A percentile compares a stretch with the other conserved stretches of the same genome.
These are phyloP conservation scores for Brenthis hecate DNA, from an alignment of 2,888 invertebrate genomes.

Conservation along the genomic window DNA sequence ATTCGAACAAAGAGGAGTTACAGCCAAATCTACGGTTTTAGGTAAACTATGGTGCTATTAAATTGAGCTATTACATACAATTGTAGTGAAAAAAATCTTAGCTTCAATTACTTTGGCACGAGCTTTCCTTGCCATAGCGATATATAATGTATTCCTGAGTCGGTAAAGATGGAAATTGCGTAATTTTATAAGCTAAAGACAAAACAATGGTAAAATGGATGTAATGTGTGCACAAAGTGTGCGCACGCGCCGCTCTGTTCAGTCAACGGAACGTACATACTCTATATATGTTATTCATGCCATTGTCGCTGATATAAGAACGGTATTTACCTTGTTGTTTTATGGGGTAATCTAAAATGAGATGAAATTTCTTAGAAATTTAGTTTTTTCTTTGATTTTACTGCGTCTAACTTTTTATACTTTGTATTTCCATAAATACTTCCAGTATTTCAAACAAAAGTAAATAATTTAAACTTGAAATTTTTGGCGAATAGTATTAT, in stretches of 20 bases:
- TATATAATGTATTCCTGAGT: background rate
- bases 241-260: conserved; percentile 49
- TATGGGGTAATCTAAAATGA: background rate
- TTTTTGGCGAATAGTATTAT: too few species aligned
- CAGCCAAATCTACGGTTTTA: background rate
- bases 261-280: conserved; percentile 41
- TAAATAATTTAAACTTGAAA: too few species aligned
- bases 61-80: conserved; percentile 29
- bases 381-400: background rate
- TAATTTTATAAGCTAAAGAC: conserved; percentile 6
- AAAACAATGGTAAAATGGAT: conserved; percentile 49
- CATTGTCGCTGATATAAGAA: conserved; percentile 29
- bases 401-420: too few species aligned
- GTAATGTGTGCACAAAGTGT: conserved; percentile 45
- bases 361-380: background rate
- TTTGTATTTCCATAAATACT: too few species aligned
- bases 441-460: too few species aligned
- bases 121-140: background rate
- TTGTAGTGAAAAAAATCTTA: conserved; percentile 21
- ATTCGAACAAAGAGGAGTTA: background rate
- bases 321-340: conserved; percentile 6
- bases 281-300: conserved; percentile 29
- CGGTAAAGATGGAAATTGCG: background rate
- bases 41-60: conserved; percentile 24
- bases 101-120: conserved; percentile 27